A percentile compares a stretch with the other conserved stretches of the same genome.
Conservation (phyloP, 1,140 invertebrate species). For the Aculops lycopersici region DNA sequence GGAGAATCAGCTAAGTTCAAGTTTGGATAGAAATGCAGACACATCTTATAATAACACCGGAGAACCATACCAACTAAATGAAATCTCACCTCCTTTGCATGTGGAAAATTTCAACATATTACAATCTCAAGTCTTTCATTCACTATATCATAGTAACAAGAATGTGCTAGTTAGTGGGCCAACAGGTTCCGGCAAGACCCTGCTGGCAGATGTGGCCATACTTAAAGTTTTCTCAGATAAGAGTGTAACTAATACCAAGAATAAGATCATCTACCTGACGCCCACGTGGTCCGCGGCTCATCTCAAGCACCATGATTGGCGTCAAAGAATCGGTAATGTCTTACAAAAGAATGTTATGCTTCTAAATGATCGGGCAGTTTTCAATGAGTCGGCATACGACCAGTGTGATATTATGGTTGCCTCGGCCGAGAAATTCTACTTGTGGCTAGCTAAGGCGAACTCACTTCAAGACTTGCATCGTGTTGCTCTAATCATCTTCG, state of each 20-base stretch:
- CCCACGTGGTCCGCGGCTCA: constrained; percentile 86
- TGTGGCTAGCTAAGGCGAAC: constrained; percentile 17
- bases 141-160: constrained; percentile 68
- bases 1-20: neutral
- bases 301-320: constrained; percentile 88
- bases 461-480: constrained; percentile 67
- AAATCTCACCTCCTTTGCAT: no score
- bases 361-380: constrained; percentile 31
- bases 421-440: neutral
- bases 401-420: neutral
- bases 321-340: constrained; percentile 39
- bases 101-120: constrained; percentile 99
- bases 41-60: constrained; percentile 16
- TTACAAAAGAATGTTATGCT: constrained; percentile 59
- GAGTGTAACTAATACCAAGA: constrained; percentile 35
- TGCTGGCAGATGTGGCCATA: constrained; percentile 87
- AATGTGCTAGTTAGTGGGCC: constrained; percentile 86
- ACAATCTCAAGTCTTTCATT: constrained; percentile 93
- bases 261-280: constrained; percentile 91
- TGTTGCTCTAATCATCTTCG: constrained; percentile 75
- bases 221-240: constrained; percentile 72
- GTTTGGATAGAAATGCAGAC: constrained; percentile 29
- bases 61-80: no score
- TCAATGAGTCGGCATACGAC: neutral
- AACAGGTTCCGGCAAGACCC: constrained; percentile 93